These are phyloP conservation scores for Sarotherodon lohbergeri DNA, from an alignment of 2,113 vertebrate species.

Conservation along the genomic window DNA sequence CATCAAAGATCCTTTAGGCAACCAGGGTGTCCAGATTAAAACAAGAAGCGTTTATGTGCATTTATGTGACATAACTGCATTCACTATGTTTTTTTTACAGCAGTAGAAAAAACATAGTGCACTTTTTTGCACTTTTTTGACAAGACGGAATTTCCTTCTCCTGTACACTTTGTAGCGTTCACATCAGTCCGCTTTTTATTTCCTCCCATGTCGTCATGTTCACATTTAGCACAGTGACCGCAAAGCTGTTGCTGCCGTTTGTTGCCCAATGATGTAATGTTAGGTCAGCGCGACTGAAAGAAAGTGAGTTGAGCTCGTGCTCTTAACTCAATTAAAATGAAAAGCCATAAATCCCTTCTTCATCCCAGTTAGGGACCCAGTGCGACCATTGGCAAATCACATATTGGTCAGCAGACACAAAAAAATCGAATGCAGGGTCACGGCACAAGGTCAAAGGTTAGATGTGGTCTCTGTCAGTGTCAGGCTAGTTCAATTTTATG, in stretches of 20 bases:
- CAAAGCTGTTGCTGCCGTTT: slow-evolving; percentile 36
- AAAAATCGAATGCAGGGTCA: slow-evolving; percentile 79
- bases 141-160: background rate
- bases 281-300: slow-evolving; percentile 29
- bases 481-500: slow-evolving; percentile 72
- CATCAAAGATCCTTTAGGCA: background rate
- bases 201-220: slow-evolving; percentile 51
- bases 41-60: background rate
- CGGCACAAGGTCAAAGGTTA: slow-evolving; percentile 79
- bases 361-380: slow-evolving; percentile 74
- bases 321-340: slow-evolving; percentile 78
- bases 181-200: slow-evolving; percentile 26
- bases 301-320: slow-evolving; percentile 51
- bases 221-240: slow-evolving; percentile 49
- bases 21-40: background rate
- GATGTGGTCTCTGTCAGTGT: slow-evolving; percentile 76
- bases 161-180: slow-evolving; percentile 1
- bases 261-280: slow-evolving; percentile 62
- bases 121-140: background rate
- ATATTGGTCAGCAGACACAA: slow-evolving; percentile 77
- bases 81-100: background rate
- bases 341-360: slow-evolving; percentile 83
- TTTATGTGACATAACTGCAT: background rate
- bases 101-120: background rate
- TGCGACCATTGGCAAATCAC: slow-evolving; percentile 79